Evolutionary conservation across 2,888 invertebrate species (phyloP), one percentile per base, ranked within the genome.

Genomic region (Eledona agricola): DNA sequence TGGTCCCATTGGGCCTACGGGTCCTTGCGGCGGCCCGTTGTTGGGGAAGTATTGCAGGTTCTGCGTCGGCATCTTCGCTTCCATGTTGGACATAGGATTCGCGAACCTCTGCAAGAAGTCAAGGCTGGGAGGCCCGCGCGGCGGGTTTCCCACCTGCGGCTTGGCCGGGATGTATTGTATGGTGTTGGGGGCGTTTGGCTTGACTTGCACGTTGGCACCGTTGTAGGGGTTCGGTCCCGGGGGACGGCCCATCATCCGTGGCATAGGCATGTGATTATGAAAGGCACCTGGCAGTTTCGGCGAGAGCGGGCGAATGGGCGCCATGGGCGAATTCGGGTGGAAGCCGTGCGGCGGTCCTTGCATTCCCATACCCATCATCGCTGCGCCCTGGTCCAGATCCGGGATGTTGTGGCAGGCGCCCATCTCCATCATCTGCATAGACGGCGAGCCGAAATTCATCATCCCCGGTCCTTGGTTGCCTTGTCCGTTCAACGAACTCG

Each of bases 151-250:
- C 67, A 87, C 86, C 72, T 93, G 93, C n/a, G 96, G 92, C 77
- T 95, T 84, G 38, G 95, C 93, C 11, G 97, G 97, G 75, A 96
- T 84, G 81, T 97, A 97, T 80, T 97, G 96, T 73, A 97, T 97
- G 20, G 97, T 97, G 77, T 97, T 97, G 0, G 97, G 96, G 5
- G 96, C 95, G 76, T 92, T 95, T 4, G 96, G 91, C 78, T 96
- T 96, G 13, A 97, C 95, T 78, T 93, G 93, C 25, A 93, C 89
- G 76, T 93, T 96, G 29, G 89, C 85, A 60, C 87, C 87, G 66
- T 87, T 87, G 69, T 86, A 86, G 1, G 83, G 81, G 69, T 80
- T 83, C 4, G 84, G 84, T 7, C 81, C 81, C 17, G 77, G 78
- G 34, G 87, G 86, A 10, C 84, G 81, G 17, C 85, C 87, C 81